Evolutionary conservation across 2,113 vertebrate genomes (phyloP), one percentile per base, ranked within the genome.

Genomic region (Pachyramphus minor): DNA sequence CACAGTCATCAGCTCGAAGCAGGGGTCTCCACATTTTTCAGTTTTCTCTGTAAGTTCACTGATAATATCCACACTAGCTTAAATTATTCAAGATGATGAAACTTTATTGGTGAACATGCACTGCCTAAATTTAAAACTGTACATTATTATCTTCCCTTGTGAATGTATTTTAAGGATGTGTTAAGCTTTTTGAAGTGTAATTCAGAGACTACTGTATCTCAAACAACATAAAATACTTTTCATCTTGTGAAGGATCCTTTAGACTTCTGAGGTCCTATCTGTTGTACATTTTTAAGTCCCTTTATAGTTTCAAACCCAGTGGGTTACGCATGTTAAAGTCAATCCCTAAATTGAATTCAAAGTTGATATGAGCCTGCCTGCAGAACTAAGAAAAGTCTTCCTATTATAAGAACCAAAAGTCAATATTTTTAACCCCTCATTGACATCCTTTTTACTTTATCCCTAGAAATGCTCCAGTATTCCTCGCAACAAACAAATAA

Each of bases 41-140:
- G 81, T 84, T 97, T 96, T 95, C 92, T 77, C 95, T 93, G 83
- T 88, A 94, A 96, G 82, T 97, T 97, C 89, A 62, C 13, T 47
- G 86, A 97, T 96, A 96, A 97, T 93, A 91, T 66, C 81, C 90
- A 78, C 72, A 76, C 78, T 85, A 56, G 80, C 69, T 89, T 96
- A 95, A 97, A 96, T 97, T 96, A 96, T 97, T 97, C 92, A 97
- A 89, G 90, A 93, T 94, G 88, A 94, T 94, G 95, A 84, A 96
- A 95, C 78, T 87, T 95, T 93, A 95, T 93, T 96, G 90, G 96
- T 96, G 93, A 94, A 93, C 94, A 93, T 93, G 93, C 87, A 71
- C 84, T 96, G 93, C 87, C 95, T 96, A 94, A 91, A 94, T 95
- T 96, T 96, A 80, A 97, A 95, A 93, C 71, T 93, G 96, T 94